These are phyloP conservation scores for Dryobotodes eremita DNA, from an alignment of 2,888 invertebrate genomes.

Conservation along the genomic window DNA sequence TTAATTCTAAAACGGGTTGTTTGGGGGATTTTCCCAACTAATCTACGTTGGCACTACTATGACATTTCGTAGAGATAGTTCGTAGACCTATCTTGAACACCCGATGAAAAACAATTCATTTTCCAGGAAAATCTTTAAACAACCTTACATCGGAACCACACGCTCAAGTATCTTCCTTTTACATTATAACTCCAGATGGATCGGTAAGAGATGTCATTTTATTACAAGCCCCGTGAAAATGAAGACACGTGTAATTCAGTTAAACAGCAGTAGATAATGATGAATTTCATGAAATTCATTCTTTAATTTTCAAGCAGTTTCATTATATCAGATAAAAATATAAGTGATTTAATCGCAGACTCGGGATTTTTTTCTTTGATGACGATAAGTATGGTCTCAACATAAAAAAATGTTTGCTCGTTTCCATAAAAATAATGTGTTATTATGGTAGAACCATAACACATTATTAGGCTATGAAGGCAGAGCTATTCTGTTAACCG, in stretches of 20 bases:
- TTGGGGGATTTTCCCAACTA: background rate
- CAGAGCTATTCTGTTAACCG: constrained; percentile 14
- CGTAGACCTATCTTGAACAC: background rate
- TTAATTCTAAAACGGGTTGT: background rate
- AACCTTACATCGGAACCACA: too few relatives aligned
- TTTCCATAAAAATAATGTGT: constrained; percentile 25
- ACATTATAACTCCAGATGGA: background rate
- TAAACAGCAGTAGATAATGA: background rate
- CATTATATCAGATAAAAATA: background rate
- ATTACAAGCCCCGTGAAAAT: background rate
- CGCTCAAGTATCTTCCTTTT: background rate
- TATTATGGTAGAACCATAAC: background rate
- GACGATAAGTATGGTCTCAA: background rate
- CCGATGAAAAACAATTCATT: background rate
- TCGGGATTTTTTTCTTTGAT: background rate
- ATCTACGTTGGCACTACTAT: background rate
- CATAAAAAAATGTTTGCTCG: background rate
- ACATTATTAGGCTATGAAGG: constrained; percentile 1
- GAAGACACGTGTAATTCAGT: background rate
- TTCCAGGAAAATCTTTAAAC: background rate
- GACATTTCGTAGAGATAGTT: background rate
- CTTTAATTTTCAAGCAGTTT: background rate
- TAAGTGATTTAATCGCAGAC: background rate
- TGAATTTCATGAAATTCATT: background rate
- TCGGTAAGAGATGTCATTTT: background rate